Percentiles rank a stretch among this genome's conserved stretches.
phyloP scores from a whole-genome alignment of 1,140 invertebrate species.

The Drosophila miranda region DNA sequence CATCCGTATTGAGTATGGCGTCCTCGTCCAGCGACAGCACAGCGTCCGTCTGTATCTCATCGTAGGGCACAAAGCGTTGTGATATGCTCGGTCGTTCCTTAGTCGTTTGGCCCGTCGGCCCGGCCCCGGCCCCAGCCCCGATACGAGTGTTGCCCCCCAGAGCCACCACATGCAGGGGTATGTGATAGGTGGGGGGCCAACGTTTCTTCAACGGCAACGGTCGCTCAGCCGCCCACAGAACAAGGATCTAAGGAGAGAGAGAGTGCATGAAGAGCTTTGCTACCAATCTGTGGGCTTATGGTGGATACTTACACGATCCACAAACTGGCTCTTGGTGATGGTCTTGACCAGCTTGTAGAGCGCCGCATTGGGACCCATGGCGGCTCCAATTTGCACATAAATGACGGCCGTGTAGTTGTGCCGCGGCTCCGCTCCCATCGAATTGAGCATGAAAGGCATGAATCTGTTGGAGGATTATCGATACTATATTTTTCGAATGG shows the following conservation, averaged over 20 bases:
- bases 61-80: slow-evolving; percentile 92
- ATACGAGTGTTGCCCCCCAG: slow-evolving; percentile 55
- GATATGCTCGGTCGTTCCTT: slow-evolving; percentile 87
- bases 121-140: slow-evolving; percentile 9
- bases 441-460: slow-evolving; percentile 86
- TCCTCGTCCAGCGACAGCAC: slow-evolving; percentile 97
- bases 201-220: slow-evolving; percentile 88
- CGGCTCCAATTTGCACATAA: slow-evolving; percentile 91
- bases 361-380: slow-evolving; percentile 86
- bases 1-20: slow-evolving; percentile 94
- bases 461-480: slow-evolving; percentile 56
- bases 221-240: slow-evolving; percentile 95
- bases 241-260: slow-evolving; percentile 87
- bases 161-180: slow-evolving; percentile 90
- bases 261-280: neutral
- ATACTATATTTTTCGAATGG: neutral
- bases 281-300: no score
- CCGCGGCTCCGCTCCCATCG: slow-evolving; percentile 82
- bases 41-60: slow-evolving; percentile 93
- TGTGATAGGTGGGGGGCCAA: slow-evolving; percentile 88
- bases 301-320: slow-evolving; percentile 87
- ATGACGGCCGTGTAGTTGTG: slow-evolving; percentile 94
- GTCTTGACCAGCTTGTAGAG: slow-evolving; percentile 92
- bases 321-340: slow-evolving; percentile 91
- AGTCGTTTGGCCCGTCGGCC: slow-evolving; percentile 57